Percentiles rank a stretch among this genome's conserved stretches.
phyloP scores from a whole-genome alignment of 2,113 vertebrate genomes.

The Chloropsis hardwickii region DNA sequence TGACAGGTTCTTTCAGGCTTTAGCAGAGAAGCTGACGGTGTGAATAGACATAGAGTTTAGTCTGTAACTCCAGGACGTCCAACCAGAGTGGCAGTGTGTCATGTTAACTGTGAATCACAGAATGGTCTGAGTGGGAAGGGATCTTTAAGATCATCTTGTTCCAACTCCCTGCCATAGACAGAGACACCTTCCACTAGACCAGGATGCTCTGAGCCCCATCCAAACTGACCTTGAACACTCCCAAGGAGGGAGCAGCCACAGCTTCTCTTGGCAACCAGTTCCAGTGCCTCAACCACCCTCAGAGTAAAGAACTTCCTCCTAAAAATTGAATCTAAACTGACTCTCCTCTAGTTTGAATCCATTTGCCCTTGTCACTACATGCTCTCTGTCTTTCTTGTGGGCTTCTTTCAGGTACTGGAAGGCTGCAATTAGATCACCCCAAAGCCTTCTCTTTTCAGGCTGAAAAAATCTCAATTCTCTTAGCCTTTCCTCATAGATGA shows the following conservation, averaged over 20 bases:
- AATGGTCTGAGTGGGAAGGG: not conserved
- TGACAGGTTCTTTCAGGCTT: not conserved
- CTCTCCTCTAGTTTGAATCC: not conserved
- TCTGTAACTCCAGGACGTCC: not conserved
- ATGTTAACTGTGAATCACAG: not conserved
- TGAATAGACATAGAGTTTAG: not conserved
- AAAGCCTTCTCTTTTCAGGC: not conserved
- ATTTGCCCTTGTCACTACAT: not conserved
- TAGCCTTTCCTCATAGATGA: not conserved
- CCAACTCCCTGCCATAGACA: not conserved
- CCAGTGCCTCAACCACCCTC: not conserved
- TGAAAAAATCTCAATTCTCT: not conserved
- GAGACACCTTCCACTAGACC: not conserved
- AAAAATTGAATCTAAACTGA: not conserved
- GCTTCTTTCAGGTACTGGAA: not conserved
- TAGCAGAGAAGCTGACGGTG: not conserved
- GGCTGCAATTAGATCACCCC: not conserved
- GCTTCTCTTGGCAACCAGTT: not conserved
- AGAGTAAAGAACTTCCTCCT: not conserved
- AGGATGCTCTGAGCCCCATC: not conserved
- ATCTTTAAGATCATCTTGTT: not conserved
- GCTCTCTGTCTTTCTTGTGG: not conserved
- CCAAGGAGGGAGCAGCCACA: not conserved
- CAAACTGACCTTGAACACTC: not conserved
- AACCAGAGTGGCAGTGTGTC: rapidly evolving